Base-by-base conservation (phyloP, 2,888 invertebrate species). In the Tinea trinotella region DNA sequence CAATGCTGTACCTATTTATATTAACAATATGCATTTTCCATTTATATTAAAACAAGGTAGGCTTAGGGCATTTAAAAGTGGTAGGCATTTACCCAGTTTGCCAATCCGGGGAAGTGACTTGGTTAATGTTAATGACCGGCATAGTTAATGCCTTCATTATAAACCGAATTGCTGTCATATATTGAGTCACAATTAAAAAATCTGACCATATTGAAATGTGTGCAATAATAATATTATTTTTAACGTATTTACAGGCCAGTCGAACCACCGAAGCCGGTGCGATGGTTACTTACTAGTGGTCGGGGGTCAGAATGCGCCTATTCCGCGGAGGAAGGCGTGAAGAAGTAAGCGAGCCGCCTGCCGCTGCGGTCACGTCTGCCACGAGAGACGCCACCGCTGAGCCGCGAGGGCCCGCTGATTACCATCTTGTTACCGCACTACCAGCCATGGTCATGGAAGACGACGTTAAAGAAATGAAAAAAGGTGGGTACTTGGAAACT, bases 391-490 rank as follows among this genome's bases (percentile, higher is more conserved):
- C 67, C 70, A 58, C 60, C 54, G 70, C 62, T 61, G 60, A 61
- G 61, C 68, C 65, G 48, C 52, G 58, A 57, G 49, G 24, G 46
- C 60, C 76, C 34, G 40, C 75, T 66, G 91, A 91, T 71, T 92
- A 91, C 76, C 90, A 91, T 68, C 88, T 91, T 70, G 92, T 93
- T 67, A 93, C 92, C 62, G 93, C 93, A 60, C 87, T 93, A 61
- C 93, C 93, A 57, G 92, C 92, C 63, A 90, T 92, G 74, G 90
- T 93, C 71, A 90, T 92, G 73, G 92, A 92, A 70, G 92, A 92
- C 68, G 90, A 90, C 63, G 84, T 80, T 54, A 81, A 76, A 65
- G 88, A 89, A 70, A 89, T 89, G 80, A 89, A 88, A 59, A 87
- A 86, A 79, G 88, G 89, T 88, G 65, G 7, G 49, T 36, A n/a